phyloP scores from a whole-genome alignment of 2,888 invertebrate genomes.

The Sphaerophoria taeniata region DNA sequence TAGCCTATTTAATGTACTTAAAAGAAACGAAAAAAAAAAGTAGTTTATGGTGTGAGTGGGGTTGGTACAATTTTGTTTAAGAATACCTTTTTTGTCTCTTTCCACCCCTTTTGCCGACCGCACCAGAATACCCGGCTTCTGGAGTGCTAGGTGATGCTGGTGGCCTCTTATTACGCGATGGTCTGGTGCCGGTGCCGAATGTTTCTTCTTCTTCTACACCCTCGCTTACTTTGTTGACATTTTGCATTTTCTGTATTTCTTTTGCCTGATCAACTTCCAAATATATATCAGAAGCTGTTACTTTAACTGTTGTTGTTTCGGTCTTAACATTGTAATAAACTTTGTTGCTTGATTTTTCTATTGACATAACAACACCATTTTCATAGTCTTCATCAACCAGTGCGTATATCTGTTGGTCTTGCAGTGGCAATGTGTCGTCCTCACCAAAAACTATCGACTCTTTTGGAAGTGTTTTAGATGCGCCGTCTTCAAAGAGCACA shows the following conservation, averaged over 20 bases:
- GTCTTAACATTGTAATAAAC: constrained; percentile 74
- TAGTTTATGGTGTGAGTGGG: constrained; percentile 58
- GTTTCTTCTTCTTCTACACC: constrained; percentile 57
- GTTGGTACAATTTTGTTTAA: constrained; percentile 67
- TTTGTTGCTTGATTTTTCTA: constrained; percentile 81
- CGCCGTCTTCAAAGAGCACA: constrained; percentile 87
- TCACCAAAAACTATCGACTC: constrained; percentile 86
- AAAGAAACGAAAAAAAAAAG: no score
- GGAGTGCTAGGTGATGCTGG: constrained; percentile 74
- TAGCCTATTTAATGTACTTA: constrained; percentile 56
- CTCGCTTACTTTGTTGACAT: constrained; percentile 55
- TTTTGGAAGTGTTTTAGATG: constrained; percentile 85
- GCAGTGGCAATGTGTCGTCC: constrained; percentile 82
- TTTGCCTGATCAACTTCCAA: constrained; percentile 85
- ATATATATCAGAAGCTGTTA: constrained; percentile 84
- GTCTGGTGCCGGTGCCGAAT: constrained; percentile 62
- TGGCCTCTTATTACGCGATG: constrained; percentile 73
- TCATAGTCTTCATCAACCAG: constrained; percentile 85
- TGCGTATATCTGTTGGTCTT: constrained; percentile 85
- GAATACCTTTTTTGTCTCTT: constrained; percentile 77
- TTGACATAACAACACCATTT: constrained; percentile 83
- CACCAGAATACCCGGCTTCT: constrained; percentile 76
- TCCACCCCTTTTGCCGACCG: constrained; percentile 71
- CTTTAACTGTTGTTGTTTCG: constrained; percentile 83
- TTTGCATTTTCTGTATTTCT: constrained; percentile 82